Conservation (phyloP, 2,888 invertebrate species). For the Seladonia tumulorum region DNA sequence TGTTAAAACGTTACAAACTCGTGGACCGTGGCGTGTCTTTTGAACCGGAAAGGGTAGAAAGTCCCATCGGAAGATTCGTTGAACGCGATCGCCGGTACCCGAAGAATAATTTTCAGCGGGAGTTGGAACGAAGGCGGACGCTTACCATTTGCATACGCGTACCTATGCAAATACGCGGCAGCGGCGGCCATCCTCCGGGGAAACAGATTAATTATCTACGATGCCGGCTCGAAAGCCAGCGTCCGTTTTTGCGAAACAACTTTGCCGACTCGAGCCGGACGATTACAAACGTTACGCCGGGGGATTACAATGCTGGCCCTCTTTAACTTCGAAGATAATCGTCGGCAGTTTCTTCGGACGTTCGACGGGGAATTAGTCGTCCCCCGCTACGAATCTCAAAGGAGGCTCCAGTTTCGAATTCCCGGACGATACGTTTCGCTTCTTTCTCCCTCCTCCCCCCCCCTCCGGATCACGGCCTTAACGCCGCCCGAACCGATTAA, state of each 20-base stretch:
- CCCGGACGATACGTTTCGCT: neutral
- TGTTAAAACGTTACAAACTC: neutral
- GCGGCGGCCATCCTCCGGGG: conserved; percentile 21
- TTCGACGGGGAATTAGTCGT: neutral
- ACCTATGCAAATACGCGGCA: conserved; percentile 43
- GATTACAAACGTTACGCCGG: conserved; percentile 18
- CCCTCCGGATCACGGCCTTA: neutral
- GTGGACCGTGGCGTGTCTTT: neutral
- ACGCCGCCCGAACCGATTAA: neutral
- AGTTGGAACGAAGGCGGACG: neutral
- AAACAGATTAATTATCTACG: conserved; percentile 60
- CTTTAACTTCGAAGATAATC: conserved; percentile 14
- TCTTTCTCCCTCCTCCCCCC: neutral
- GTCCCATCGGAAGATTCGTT: neutral
- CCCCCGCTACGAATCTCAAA: neutral
- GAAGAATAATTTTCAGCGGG: conserved; percentile 58
- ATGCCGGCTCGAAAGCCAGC: conserved; percentile 24
- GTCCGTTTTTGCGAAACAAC: conserved; percentile 41
- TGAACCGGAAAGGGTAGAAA: neutral
- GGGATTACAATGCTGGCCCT: conserved; percentile 12
- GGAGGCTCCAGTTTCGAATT: neutral
- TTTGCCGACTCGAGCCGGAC: neutral
- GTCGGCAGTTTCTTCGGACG: neutral
- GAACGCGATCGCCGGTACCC: conserved; percentile 37
- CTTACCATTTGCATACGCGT: conserved; percentile 45